Base-by-base conservation (phyloP, 1,140 invertebrate genomes). In the Drosophila funebris region DNA sequence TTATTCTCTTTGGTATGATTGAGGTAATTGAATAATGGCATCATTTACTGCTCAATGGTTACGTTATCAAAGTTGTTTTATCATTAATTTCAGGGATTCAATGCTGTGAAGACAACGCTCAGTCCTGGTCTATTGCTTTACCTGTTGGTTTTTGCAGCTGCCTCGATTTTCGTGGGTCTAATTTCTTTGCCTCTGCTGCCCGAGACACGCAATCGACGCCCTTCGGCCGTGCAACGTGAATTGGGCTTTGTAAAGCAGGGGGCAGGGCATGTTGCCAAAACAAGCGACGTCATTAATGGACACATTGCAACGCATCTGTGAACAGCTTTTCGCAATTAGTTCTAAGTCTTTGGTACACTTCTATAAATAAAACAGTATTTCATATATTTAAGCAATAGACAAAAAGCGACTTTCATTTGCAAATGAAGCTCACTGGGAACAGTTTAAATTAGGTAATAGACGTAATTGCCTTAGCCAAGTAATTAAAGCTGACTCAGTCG, bases 1-100 rank as follows among this genome's bases (percentile, higher is more conserved):
- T 88, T 14, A 50, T 88, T 44, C 79, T 88, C 8, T 88, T 88
- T 3, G 84, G 83, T 24, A 78, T 88, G 79, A 88, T 88, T 60
- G 84, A 89, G 83, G 83, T 77, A 27, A 60, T 33, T 53, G n/a
- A 20, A 4, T 1, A 4, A 11, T 8, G 2, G 8, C n/a, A 37
- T 0, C 3, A 0, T 18, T 4, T 8, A 5, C 24, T 27, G n/a
- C n/a, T n/a, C n/a, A n/a, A n/a, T n/a, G 24, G 4, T 1, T 1
- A 27, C 24, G 24, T 33, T n/a, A 6, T 11, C 11, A 24, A 20
- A 41, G 7, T 24, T 20, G 4, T 29, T 14, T 18, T 46, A 3
- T 33, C 5, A 33, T 46, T 33, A 58, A 13, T 39, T 50, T 4
- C 39, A 87, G 83, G 83, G 54, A 5, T 87, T 87, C 7, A 88